Evolutionary conservation across 2,888 invertebrate genomes (phyloP).

Genomic region (Cetonia aurata): DNA sequence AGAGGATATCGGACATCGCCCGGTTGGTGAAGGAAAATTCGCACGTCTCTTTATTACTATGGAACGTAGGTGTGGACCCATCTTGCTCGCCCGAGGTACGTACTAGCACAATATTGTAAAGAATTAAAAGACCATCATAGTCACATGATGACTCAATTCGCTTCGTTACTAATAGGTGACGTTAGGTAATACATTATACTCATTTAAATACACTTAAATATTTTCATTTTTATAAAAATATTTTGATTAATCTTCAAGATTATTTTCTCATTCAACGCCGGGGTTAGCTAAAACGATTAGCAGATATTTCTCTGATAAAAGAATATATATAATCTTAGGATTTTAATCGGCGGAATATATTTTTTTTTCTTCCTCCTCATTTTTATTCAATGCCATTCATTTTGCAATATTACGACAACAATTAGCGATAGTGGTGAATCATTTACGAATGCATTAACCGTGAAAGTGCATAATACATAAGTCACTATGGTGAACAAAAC

Average conservation of each 20-base stretch:
- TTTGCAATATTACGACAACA: neutral
- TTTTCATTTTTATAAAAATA: too few species aligned
- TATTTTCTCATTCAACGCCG: too few species aligned
- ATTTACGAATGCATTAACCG: conserved; percentile 32
- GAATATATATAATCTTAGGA: too few species aligned
- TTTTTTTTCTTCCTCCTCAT: too few species aligned
- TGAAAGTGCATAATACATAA: conserved; percentile 21
- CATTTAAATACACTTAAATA: neutral
- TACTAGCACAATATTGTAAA: neutral
- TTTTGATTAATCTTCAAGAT: too few species aligned
- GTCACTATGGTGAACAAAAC: conserved; percentile 12
- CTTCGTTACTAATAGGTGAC: too few species aligned
- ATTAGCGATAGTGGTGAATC: conserved; percentile 17
- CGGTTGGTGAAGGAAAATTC: conserved; percentile 66
- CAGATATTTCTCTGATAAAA: too few species aligned
- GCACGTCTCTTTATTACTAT: conserved; percentile 67
- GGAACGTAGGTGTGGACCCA: conserved; percentile 68
- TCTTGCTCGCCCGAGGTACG: conserved; percentile 67
- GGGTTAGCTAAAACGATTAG: too few species aligned
- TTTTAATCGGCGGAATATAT: too few species aligned
- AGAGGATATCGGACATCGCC: conserved; percentile 70
- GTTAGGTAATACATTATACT: neutral
- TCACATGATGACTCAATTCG: neutral
- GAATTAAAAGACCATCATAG: neutral
- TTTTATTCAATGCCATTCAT: neutral